A percentile compares a stretch with the other conserved stretches of the same genome.
phyloP scores from a whole-genome alignment of 1,140 invertebrate species.

The Hydropsyche tenuis region DNA sequence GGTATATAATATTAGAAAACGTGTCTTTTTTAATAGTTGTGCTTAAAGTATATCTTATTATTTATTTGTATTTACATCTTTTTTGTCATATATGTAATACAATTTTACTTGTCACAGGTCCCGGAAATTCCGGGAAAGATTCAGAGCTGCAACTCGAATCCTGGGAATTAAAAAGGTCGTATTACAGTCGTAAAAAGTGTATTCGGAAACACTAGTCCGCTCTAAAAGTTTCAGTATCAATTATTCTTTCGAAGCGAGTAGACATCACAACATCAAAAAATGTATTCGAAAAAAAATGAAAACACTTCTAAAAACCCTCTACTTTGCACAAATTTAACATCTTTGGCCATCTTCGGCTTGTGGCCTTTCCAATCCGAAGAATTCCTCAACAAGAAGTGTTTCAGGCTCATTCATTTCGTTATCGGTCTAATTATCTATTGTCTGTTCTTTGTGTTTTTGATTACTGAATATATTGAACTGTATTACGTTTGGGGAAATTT shows the following conservation, averaged over 20 bases:
- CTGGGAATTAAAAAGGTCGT: no score
- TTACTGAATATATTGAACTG: conserved; percentile 49
- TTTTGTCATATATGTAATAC: no score
- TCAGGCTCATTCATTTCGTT: conserved; percentile 33
- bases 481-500: conserved; percentile 46
- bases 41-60: no score
- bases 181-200: no score
- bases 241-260: no score
- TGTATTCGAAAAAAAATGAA: background rate
- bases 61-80: no score
- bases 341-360: conserved; percentile 44
- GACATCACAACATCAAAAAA: background rate
- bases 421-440: conserved; percentile 41
- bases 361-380: conserved; percentile 45
- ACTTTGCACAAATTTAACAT: conserved; percentile 44
- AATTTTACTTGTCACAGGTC: no score
- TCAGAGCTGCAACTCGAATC: no score
- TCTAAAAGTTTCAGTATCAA: no score
- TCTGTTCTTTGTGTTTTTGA: conserved; percentile 44
- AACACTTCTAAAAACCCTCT: conserved; percentile 28
- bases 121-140: no score
- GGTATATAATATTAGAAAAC: background rate
- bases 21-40: no score
- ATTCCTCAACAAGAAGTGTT: conserved; percentile 34
- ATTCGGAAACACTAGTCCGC: no score